phyloP scores from a whole-genome alignment of 2,888 invertebrate species.

The Tipula lateralis region DNA sequence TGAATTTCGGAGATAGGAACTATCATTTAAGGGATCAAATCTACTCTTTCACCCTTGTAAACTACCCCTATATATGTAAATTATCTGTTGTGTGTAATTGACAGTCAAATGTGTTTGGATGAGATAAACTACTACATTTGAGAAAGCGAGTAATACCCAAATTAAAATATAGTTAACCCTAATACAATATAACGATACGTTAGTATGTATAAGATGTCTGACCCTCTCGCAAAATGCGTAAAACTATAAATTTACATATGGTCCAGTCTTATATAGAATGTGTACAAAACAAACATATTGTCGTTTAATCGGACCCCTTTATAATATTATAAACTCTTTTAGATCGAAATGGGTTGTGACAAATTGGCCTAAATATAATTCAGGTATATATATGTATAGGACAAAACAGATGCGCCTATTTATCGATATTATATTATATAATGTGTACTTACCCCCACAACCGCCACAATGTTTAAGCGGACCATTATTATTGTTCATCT shows the following conservation, averaged over 20 bases:
- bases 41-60: background rate
- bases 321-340: too few species aligned
- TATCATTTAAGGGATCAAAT: too few species aligned
- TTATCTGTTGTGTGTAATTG: background rate
- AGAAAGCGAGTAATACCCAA: background rate
- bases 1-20: too few species aligned
- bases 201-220: background rate
- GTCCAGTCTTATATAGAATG: background rate
- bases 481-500: constrained; percentile 44
- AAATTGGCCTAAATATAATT: background rate
- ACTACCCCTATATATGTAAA: background rate
- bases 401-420: background rate
- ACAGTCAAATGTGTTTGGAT: background rate
- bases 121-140: background rate
- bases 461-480: constrained; percentile 79
- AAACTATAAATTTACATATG: background rate
- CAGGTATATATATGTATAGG: background rate
- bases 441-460: constrained; percentile 73
- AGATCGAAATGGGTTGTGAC: background rate
- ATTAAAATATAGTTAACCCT: background rate
- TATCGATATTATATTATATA: too few species aligned
- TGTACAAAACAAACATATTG: background rate
- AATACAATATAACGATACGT: background rate
- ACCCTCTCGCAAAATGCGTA: background rate
- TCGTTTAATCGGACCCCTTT: background rate